Conservation (phyloP, 2,888 invertebrate species). For the Netelia inedita region DNA sequence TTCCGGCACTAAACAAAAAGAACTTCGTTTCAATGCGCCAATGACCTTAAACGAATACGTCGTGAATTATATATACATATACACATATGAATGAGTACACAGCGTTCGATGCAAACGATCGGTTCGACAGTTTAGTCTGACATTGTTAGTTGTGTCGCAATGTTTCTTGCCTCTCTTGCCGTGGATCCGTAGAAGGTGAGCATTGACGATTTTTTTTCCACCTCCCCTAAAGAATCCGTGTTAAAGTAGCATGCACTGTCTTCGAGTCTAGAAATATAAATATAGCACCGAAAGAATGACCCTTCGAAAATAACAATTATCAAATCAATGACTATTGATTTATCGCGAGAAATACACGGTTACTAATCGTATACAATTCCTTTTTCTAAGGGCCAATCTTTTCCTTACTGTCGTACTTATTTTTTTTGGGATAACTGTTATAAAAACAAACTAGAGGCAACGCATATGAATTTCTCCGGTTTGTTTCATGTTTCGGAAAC, state of each 20-base stretch:
- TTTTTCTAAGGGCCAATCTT: slow-evolving; percentile 32
- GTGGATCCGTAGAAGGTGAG: slow-evolving; percentile 86
- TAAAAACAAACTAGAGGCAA: slow-evolving; percentile 17
- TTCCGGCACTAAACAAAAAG: background rate
- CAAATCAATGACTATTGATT: background rate
- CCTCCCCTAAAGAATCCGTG: slow-evolving; percentile 34
- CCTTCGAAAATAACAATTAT: background rate
- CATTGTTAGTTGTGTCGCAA: slow-evolving; percentile 86
- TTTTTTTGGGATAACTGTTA: slow-evolving; percentile 13
- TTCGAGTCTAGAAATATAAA: slow-evolving; percentile 12
- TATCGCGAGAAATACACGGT: background rate
- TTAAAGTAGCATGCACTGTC: slow-evolving; percentile 50
- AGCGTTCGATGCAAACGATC: slow-evolving; percentile 40
- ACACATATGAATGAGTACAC: slow-evolving; percentile 28
- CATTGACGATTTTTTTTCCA: slow-evolving; percentile 62
- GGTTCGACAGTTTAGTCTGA: slow-evolving; percentile 80
- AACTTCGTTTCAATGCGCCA: slow-evolving; percentile 16
- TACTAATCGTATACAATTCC: background rate
- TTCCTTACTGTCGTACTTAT: slow-evolving; percentile 14
- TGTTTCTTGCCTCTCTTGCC: slow-evolving; percentile 85
- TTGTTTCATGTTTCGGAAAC: slow-evolving; percentile 35
- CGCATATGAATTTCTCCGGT: background rate
- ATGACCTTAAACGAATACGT: slow-evolving; percentile 32
- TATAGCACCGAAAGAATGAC: slow-evolving; percentile 16
- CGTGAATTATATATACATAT: slow-evolving; percentile 23